Base-by-base conservation (phyloP, 1,140 invertebrate species). In the Gonatopus flavifemur region DNA sequence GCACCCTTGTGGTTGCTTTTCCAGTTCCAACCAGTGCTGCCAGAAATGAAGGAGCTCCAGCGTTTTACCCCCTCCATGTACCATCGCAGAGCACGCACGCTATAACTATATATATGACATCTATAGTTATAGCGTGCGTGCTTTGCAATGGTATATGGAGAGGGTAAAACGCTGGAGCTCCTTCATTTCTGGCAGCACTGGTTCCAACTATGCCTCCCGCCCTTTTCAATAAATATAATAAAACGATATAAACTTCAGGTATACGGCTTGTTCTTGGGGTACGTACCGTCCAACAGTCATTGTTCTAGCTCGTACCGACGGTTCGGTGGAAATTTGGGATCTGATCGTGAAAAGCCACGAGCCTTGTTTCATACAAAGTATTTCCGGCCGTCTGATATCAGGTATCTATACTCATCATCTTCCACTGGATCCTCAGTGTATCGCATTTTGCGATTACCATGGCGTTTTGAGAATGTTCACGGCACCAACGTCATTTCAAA, bases 381-480 rank as follows among this genome's bases (percentile, higher is more conserved):
- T 76, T 7, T 74, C 72, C 1, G 74, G 74, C 15, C 60, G 57
- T 18, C 62, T 69, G 44, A 65, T 79, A 19, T 70, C 73, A 4
- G 71, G 70, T 7, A 60, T 74, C 32, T 66, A 69, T 20, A 63
- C 57, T 0, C 73, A 75, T 37, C 48, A 65, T 7, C 41, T 73
- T 15, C 20, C 50, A 18, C 20, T 66, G 33, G 39, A 66, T 41
- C 57, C 70, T 37, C 62, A 72, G 49, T 74, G 61, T 32, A 33
- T 74, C 37, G 65, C 60, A 55, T 61, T 72, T 56, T 68, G 67
- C 46, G 84, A 87, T 61, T 80, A 77, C 25, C 85, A 84, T 54
- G 84, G 83, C 9, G 80, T 81, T 30, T 80, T 86, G 16, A 76
- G 83, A 49, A 78, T 84, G 65, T 83, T 84, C 36, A 72, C 78